Evolutionary conservation across 2,113 vertebrate species (phyloP).

Genomic region (Pitta sordida): DNA sequence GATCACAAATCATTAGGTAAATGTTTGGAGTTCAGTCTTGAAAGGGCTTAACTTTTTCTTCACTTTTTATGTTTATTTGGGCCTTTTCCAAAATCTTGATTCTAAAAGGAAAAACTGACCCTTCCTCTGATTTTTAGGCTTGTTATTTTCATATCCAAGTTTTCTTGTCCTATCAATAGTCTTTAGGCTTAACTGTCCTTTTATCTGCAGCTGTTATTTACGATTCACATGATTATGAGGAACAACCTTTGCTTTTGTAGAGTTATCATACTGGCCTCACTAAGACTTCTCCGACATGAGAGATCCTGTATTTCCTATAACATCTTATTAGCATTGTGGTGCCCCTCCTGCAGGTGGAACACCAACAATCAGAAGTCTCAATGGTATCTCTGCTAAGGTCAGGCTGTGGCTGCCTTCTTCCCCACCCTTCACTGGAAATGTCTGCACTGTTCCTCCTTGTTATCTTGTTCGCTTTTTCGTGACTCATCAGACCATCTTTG

Average conservation of each 20-base stretch:
- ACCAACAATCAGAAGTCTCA: background rate
- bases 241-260: background rate
- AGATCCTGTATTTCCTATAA: background rate
- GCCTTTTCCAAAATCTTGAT: background rate
- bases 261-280: background rate
- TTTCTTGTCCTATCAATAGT: background rate
- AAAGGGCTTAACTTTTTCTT: background rate
- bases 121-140: background rate
- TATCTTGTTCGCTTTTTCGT: background rate
- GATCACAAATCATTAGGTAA: background rate
- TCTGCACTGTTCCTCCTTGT: background rate
- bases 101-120: background rate
- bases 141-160: background rate
- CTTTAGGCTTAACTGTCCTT: background rate
- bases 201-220: constrained; percentile 24
- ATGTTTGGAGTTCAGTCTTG: background rate
- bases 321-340: background rate
- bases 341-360: background rate
- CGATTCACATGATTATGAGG: background rate
- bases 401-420: background rate
- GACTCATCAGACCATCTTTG: background rate
- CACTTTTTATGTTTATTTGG: background rate
- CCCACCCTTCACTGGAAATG: background rate
- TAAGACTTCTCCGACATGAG: background rate
- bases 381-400: background rate